phyloP scores from a whole-genome alignment of 2,797 vertebrate genomes.

The Channa striata region DNA sequence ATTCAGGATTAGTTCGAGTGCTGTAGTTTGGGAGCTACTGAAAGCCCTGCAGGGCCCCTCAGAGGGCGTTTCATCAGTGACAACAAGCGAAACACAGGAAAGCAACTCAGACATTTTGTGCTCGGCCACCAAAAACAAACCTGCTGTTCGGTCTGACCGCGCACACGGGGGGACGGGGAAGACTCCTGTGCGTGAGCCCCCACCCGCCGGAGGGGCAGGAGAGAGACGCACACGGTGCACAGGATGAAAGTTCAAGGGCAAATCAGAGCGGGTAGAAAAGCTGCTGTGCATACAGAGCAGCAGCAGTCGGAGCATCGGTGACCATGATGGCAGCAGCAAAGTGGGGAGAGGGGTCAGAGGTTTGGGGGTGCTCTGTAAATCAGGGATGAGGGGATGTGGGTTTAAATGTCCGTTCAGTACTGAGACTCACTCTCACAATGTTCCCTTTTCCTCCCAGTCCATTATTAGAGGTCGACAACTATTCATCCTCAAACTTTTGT shows the following conservation, averaged over 20 bases:
- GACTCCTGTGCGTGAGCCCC: constrained; percentile 1
- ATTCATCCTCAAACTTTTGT: too few species aligned
- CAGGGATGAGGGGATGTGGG: too few species aligned
- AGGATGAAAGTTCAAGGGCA: constrained; percentile 61
- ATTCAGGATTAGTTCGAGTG: constrained; percentile 7
- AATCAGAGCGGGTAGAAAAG: constrained; percentile 27
- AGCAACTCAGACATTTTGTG: neutral
- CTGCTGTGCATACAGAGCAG: constrained; percentile 58
- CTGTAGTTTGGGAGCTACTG: constrained; percentile 1
- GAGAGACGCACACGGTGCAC: constrained; percentile 11
- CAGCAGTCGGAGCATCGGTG: constrained; percentile 5
- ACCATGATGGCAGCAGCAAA: neutral
- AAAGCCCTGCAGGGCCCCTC: neutral
- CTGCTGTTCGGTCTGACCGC: constrained; percentile 3
- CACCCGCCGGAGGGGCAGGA: neutral
- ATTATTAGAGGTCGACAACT: too few species aligned
- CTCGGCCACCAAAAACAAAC: constrained; percentile 16
- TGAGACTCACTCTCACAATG: too few species aligned
- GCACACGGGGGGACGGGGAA: neutral
- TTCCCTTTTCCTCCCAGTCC: too few species aligned
- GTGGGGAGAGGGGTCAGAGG: neutral
- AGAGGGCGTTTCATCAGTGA: constrained; percentile 7
- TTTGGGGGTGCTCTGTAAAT: neutral
- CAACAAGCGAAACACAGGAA: constrained; percentile 18
- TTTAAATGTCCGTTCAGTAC: too few species aligned